These are phyloP conservation scores for Mus pahari DNA, from an alignment of 2,113 vertebrate genomes.

Conservation along the genomic window DNA sequence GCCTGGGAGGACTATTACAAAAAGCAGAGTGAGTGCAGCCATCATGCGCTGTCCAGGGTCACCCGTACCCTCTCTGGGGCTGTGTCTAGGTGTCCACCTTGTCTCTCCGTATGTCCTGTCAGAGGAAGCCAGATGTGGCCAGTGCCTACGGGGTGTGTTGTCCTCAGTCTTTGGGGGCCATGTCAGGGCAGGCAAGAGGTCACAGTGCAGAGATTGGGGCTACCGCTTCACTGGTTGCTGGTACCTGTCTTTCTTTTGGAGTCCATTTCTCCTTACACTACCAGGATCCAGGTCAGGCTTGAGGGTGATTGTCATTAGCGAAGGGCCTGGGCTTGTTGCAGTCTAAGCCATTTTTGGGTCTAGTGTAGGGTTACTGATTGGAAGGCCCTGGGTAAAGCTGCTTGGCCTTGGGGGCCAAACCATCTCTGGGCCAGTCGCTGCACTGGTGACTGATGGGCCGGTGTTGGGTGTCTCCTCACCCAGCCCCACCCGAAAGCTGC, in stretches of 20 bases:
- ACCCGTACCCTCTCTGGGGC: neutral
- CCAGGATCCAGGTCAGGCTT: neutral
- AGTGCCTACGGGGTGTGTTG: neutral
- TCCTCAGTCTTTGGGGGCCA: neutral
- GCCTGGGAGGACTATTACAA: constrained; percentile 97
- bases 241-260: neutral
- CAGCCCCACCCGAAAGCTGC: neutral
- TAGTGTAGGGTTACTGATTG: neutral
- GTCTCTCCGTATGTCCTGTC: neutral
- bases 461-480: too few relatives aligned
- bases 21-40: constrained; percentile 91
- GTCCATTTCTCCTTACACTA: neutral
- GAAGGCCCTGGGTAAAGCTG: neutral
- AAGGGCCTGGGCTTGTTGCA: neutral
- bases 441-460: neutral
- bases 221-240: neutral
- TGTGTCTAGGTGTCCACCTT: too few relatives aligned
- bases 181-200: neutral
- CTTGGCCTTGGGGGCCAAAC: too few relatives aligned
- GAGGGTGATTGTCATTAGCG: neutral
- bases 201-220: neutral
- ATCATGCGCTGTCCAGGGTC: neutral
- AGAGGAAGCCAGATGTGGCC: neutral
- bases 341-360: neutral
- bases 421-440: neutral